Percentiles rank a stretch among this genome's conserved stretches.
Conservation (phyloP, 2,888 invertebrate genomes). For the Ptilodon capucinus region DNA sequence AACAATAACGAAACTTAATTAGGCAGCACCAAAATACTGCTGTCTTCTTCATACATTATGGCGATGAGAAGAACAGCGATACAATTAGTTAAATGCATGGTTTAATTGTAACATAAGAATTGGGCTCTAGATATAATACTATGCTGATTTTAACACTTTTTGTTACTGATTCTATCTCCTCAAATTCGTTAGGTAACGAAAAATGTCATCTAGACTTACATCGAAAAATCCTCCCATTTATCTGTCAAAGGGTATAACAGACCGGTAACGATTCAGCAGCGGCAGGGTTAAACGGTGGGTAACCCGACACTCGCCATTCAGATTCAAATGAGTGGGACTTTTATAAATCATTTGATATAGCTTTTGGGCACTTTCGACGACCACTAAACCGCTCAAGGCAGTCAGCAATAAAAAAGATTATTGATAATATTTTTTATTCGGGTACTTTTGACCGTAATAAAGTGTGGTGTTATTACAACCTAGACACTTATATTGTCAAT, state of each 20-base stretch:
- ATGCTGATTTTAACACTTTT: too few relatives aligned
- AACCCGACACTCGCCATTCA: constrained; percentile 68
- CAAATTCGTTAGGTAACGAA: too few relatives aligned
- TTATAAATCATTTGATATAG: constrained; percentile 73
- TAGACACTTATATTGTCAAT: neutral
- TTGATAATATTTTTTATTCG: neutral
- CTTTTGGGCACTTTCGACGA: constrained; percentile 59
- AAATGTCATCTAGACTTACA: constrained; percentile 29
- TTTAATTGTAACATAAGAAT: too few relatives aligned
- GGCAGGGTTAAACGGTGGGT: constrained; percentile 43
- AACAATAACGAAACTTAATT: too few relatives aligned
- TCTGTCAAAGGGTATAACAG: constrained; percentile 22
- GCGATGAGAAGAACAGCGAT: too few relatives aligned
- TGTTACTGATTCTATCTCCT: too few relatives aligned
- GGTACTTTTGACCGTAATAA: neutral
- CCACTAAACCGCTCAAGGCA: constrained; percentile 50
- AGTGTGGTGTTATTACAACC: neutral
- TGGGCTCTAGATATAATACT: too few relatives aligned
- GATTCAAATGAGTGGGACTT: constrained; percentile 75
- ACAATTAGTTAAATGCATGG: too few relatives aligned
- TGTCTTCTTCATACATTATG: too few relatives aligned
- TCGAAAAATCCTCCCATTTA: constrained; percentile 37
- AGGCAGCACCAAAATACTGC: too few relatives aligned
- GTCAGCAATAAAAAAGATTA: constrained; percentile 27
- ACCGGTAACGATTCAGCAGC: constrained; percentile 9